phyloP scores from a whole-genome alignment of 2,797 vertebrate genomes.

The Poeciliopsis infans region DNA sequence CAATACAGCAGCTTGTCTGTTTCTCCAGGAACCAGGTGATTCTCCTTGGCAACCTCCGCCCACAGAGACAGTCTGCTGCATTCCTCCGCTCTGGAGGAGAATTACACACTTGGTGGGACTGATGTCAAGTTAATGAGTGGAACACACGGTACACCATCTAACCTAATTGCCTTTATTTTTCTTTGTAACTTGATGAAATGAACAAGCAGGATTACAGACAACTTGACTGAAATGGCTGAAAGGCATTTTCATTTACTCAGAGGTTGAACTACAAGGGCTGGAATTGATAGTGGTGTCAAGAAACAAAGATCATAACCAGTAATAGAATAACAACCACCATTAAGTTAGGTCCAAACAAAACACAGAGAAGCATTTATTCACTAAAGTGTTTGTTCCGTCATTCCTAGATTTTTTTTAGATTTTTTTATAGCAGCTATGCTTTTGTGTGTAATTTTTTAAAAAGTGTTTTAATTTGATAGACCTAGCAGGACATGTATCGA shows the following conservation, averaged over 20 bases:
- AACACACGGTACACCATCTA: not conserved
- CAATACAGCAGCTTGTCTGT: constrained; percentile 63
- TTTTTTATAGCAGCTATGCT: constrained; percentile 30
- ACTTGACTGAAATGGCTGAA: not conserved
- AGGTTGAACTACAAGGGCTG: not conserved
- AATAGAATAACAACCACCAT: not conserved
- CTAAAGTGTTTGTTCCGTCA: not conserved
- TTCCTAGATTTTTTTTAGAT: not conserved
- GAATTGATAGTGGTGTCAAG: not conserved
- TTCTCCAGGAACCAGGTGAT: constrained; percentile 80
- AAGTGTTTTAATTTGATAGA: not conserved
- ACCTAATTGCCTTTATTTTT: constrained; percentile 4
- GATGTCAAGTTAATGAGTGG: constrained; percentile 33
- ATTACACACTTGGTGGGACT: constrained; percentile 26
- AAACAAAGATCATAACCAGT: constrained; percentile 21
- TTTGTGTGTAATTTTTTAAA: not conserved
- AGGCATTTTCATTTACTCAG: not conserved
- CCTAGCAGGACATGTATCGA: not conserved
- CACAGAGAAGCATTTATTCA: not conserved
- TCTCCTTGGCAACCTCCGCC: constrained; percentile 72
- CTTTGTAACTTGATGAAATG: constrained; percentile 2
- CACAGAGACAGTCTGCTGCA: constrained; percentile 47
- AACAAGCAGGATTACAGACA: not conserved
- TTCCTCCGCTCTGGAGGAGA: constrained; percentile 26
- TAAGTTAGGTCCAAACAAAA: not conserved